Evolutionary conservation across 92 coral and sea anemone genomes (phyloP).

Genomic region (Epizoanthus scotinus): DNA sequence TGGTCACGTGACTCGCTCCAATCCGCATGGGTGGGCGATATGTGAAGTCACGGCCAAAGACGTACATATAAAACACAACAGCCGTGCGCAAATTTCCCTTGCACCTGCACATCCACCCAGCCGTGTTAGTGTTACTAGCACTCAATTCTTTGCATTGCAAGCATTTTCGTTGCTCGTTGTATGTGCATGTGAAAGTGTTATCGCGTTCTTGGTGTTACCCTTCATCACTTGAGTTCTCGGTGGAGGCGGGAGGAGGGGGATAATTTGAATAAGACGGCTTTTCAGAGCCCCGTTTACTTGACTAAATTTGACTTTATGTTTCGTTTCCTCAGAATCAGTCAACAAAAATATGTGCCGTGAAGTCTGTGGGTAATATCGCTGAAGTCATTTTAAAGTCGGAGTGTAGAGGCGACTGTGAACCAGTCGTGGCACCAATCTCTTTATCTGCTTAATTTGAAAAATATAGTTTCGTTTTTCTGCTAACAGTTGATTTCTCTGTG

Average conservation of each 20-base stretch:
- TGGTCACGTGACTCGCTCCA: constrained; percentile 78
- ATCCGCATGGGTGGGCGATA: constrained; percentile 47
- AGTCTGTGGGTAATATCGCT: not conserved
- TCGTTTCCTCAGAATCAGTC: not conserved
- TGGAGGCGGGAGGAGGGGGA: constrained; percentile 29
- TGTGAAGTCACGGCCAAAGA: constrained; percentile 37
- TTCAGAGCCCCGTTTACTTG: constrained; percentile 20
- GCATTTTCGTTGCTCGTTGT: not conserved
- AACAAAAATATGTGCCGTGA: not conserved
- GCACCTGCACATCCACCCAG: not conserved
- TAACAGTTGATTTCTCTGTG: too few species aligned
- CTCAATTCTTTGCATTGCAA: not conserved
- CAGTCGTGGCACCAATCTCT: constrained; percentile 1
- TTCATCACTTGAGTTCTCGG: not conserved
- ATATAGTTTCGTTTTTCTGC: not conserved
- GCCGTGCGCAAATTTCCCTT: constrained; percentile 9
- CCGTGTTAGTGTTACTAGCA: not conserved
- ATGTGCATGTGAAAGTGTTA: not conserved
- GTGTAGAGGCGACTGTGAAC: constrained; percentile 1
- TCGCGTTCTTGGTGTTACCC: not conserved
- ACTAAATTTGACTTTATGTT: not conserved
- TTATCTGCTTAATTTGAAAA: constrained; percentile 12
- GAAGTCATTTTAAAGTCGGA: not conserved
- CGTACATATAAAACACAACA: constrained; percentile 1
- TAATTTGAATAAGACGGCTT: constrained; percentile 9